These are phyloP conservation scores for Ostrea edulis DNA, from an alignment of 1,140 invertebrate genomes.

Conservation along the genomic window DNA sequence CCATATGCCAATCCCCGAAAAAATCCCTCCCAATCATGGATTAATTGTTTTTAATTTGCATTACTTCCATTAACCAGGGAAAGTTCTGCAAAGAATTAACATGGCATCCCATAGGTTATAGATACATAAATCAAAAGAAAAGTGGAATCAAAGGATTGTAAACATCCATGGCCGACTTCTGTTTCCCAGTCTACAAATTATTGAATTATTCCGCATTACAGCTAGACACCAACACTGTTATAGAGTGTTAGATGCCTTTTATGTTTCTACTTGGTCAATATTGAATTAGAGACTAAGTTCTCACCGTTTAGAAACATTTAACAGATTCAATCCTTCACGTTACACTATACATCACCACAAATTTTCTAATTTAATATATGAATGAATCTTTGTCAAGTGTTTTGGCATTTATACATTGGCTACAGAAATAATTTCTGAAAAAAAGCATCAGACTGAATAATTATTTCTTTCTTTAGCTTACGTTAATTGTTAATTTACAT, in stretches of 20 bases:
- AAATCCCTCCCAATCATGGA: background rate
- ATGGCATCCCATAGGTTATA: conserved; percentile 23
- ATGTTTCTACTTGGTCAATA: background rate
- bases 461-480: background rate
- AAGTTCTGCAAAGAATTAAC: conserved; percentile 33
- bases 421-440: background rate
- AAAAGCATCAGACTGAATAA: background rate
- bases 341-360: no score
- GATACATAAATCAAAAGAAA: conserved; percentile 21
- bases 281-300: no score
- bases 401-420: background rate
- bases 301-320: no score
- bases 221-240: background rate
- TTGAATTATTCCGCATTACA: background rate
- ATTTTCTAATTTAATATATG: no score
- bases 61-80: background rate
- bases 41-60: conserved; percentile 29
- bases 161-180: background rate
- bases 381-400: no score
- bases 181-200: conserved; percentile 2
- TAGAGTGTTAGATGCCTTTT: background rate
- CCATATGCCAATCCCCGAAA: background rate
- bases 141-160: background rate
- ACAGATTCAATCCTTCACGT: no score
- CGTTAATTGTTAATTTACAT: background rate